Base-by-base conservation (phyloP, 2,113 vertebrate genomes). In the Hemiscyllium ocellatum region DNA sequence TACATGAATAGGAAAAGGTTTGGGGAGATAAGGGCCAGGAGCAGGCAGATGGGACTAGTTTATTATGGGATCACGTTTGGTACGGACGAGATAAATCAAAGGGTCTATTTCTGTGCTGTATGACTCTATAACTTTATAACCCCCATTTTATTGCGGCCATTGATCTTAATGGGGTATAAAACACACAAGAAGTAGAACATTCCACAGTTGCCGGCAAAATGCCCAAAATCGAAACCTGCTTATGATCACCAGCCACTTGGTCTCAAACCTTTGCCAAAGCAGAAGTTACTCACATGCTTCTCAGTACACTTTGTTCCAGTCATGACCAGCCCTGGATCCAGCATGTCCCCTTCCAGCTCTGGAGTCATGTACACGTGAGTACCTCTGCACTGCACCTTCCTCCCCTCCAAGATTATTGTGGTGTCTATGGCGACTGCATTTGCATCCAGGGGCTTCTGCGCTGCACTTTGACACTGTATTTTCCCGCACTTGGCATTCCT, bases 401-500 rank as follows among this genome's bases (percentile, higher is more conserved):
- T 97, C 96, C 96, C 97, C 0, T 98, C 97, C 1, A 8, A 61
- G 0, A 0, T 96, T 95, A 99, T 98, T 0, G 97, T 98, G 70
- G 99, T 99, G 96, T 99, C 98, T 4, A 99, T 99, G 42, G 98
- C 26, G 10, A 99, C 99, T 0, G 99, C 98, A 0, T 98, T 99
- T 97, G 97, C 97, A 96, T 98, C 98, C 94, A 99, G 96, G 37
- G 99, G 98, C 61, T 98, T 98, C 61, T 96, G 95, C 70, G 98
- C 98, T 0, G 98, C 96, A 42, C 98, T 98, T 96, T 97, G 97
- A 96, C 99, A 99, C 97, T 99, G 99, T 97, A 99, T 99, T 97
- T 99, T 99, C 76, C 99, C 99, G 95, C 99, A 99, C 96, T 98
- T 98, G 70, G 98, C 98, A 96, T 99, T 98, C 95, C 99, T 99